phyloP scores from a whole-genome alignment of 92 coral and sea anemone species.

The Zoanthus gigantus region DNA sequence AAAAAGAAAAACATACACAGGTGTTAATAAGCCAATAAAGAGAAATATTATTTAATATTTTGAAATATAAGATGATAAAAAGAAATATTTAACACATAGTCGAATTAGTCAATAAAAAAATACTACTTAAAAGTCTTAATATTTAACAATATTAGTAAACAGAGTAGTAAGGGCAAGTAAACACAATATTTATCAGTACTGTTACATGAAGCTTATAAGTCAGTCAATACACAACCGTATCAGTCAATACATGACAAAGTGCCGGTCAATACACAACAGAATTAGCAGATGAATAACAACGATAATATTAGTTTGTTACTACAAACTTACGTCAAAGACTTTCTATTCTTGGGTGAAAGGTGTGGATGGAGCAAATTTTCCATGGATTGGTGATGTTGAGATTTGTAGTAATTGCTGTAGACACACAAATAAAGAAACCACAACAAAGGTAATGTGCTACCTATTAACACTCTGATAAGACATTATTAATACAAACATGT shows the following conservation, averaged over 20 bases:
- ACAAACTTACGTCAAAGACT: constrained; percentile 22
- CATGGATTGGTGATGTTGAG: constrained; percentile 20
- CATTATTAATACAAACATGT: not conserved
- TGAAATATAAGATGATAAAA: too few species aligned
- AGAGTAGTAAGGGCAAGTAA: too few species aligned
- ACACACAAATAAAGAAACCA: not conserved
- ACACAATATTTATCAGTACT: too few species aligned
- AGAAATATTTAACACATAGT: too few species aligned
- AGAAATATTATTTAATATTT: too few species aligned
- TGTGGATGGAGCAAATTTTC: constrained; percentile 26
- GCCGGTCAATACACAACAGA: not conserved
- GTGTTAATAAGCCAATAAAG: too few species aligned
- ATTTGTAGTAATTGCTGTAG: constrained; percentile 32
- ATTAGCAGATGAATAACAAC: not conserved
- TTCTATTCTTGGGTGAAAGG: constrained; percentile 31
- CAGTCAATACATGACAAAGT: not conserved
- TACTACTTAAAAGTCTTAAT: too few species aligned
- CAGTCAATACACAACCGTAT: not conserved
- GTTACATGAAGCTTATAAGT: too few species aligned
- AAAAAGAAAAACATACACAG: too few species aligned
- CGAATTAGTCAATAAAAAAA: too few species aligned
- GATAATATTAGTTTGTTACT: constrained; percentile 9
- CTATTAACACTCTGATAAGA: not conserved
- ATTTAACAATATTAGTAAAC: too few species aligned
- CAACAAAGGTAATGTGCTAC: not conserved